Evolutionary conservation across 2,113 vertebrate genomes (phyloP).

Genomic region (Pungitius pungitius): DNA sequence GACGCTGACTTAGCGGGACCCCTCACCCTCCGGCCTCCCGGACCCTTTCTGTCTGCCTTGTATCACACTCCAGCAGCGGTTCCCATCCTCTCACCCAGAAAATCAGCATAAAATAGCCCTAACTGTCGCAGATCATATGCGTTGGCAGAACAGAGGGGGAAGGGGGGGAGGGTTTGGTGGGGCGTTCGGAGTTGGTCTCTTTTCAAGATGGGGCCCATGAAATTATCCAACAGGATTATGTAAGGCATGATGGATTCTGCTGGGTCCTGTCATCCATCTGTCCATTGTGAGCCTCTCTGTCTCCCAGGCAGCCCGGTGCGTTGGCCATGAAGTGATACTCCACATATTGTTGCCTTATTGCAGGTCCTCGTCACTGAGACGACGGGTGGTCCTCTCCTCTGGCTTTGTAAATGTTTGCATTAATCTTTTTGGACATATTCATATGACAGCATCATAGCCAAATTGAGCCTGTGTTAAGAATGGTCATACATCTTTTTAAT

Average conservation of each 20-base stretch:
- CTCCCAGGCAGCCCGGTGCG: conserved; percentile 30
- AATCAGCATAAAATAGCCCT: conserved; percentile 86
- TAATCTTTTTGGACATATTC: not conserved
- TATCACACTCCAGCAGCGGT: conserved; percentile 54
- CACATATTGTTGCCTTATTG: conserved; percentile 7
- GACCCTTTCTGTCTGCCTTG: conserved; percentile 24
- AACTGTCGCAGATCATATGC: conserved; percentile 76
- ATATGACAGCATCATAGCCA: not conserved
- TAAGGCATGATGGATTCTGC: conserved; percentile 72
- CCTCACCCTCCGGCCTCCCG: not conserved
- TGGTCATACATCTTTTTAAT: not conserved
- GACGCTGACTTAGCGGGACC: not conserved
- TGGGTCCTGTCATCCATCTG: conserved; percentile 58
- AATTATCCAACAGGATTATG: conserved; percentile 82
- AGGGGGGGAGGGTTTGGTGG: not conserved
- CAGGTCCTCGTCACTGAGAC: conserved; percentile 8
- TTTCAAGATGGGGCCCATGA: conserved; percentile 78
- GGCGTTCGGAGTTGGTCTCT: conserved; percentile 40
- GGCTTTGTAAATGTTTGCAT: conserved; percentile 1
- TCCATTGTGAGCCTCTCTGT: conserved; percentile 35
- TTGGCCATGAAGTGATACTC: conserved; percentile 39
- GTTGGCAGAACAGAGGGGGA: conserved; percentile 10
- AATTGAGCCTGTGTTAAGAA: not conserved
- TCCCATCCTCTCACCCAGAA: conserved; percentile 84
- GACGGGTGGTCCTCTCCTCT: not conserved